Evolutionary conservation across 2,113 vertebrate species (phyloP), one percentile per base, ranked within the genome.

Genomic region (Marmota flaviventris): DNA sequence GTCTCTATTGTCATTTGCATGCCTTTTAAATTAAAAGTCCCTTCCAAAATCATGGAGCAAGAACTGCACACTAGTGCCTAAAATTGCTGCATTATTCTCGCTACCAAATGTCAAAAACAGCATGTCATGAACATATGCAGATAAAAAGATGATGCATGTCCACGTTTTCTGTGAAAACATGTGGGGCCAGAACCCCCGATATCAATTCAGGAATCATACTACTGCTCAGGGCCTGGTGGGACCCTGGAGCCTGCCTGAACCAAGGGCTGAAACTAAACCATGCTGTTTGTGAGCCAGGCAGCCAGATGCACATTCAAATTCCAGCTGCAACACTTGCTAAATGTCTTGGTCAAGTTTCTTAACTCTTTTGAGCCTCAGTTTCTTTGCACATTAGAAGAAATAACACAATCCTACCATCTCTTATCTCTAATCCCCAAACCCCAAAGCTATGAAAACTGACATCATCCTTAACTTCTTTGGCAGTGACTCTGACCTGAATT

Each of bases 11-110:
- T 91, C 63, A 69, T 84, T 27, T 37, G 82, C 89, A 85, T 24
- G 78, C 51, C 92, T 93, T 95, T 87, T 81, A 69, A 45, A 85
- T 85, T 76, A 85, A 81, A 67, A 61, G 51, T 39, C 18, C 78
- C 39, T 65, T 92, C 84, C 32, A 27, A 22, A 25, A 16, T 83
- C 81, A 81, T 5, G 22, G 39, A 63, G 37, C 42, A 34, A 37
- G 88, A 81, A 56, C 53, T 61, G 45, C 42, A 81, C 53, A 12
- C 63, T 75, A 8, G 87, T 61, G 42, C 51, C 70, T 56, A 37
- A 51, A 75, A 22, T 45, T 17, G 5, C 42, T 53, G 51, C 78
- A 16, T 16, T 75, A 70, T 58, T 72, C 58, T 65, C 5, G 53
- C 39, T 14, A 2, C n/a, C 73, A 79, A 79, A 87, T 48, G 84